phyloP scores from a whole-genome alignment of 2,797 vertebrate genomes.

The Moxostoma hubbsi region DNA sequence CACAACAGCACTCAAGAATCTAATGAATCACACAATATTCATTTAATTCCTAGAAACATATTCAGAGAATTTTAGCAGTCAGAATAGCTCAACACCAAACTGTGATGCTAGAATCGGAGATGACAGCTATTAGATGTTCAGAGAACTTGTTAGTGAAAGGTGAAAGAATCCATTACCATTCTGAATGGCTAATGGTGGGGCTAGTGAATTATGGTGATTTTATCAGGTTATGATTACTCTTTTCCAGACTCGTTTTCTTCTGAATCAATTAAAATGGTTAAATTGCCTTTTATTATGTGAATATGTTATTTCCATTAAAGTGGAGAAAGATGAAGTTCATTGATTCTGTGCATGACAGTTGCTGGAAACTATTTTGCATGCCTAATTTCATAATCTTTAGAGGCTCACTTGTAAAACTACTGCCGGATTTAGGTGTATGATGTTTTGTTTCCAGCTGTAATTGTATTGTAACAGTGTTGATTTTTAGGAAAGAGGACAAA shows the following conservation, averaged over 20 bases:
- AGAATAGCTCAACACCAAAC: slow-evolving; percentile 17
- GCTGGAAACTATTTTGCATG: not conserved
- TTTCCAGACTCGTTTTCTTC: slow-evolving; percentile 61
- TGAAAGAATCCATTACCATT: slow-evolving; percentile 51
- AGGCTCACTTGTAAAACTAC: not conserved
- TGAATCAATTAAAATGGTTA: slow-evolving; percentile 40
- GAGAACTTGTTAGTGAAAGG: slow-evolving; percentile 47
- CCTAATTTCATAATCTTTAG: slow-evolving; percentile 10
- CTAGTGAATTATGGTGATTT: slow-evolving; percentile 66
- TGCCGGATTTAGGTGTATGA: not conserved
- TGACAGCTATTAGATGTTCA: slow-evolving; percentile 51
- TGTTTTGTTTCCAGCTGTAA: not conserved
- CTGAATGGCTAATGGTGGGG: slow-evolving; percentile 64
- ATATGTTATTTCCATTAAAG: slow-evolving; percentile 49
- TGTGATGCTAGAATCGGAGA: slow-evolving; percentile 5
- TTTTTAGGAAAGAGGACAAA: not conserved
- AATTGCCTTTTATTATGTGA: slow-evolving; percentile 43
- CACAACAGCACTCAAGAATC: slow-evolving; percentile 1
- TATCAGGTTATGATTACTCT: slow-evolving; percentile 55
- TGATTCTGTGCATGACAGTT: slow-evolving; percentile 31
- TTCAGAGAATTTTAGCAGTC: not conserved
- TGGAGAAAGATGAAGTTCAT: slow-evolving; percentile 30
- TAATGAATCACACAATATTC: slow-evolving; percentile 19
- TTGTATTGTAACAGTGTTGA: slow-evolving; percentile 1
- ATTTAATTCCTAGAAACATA: slow-evolving; percentile 31